Evolutionary conservation across 2,888 invertebrate genomes (phyloP).

Genomic region (Harmothoe impar): DNA sequence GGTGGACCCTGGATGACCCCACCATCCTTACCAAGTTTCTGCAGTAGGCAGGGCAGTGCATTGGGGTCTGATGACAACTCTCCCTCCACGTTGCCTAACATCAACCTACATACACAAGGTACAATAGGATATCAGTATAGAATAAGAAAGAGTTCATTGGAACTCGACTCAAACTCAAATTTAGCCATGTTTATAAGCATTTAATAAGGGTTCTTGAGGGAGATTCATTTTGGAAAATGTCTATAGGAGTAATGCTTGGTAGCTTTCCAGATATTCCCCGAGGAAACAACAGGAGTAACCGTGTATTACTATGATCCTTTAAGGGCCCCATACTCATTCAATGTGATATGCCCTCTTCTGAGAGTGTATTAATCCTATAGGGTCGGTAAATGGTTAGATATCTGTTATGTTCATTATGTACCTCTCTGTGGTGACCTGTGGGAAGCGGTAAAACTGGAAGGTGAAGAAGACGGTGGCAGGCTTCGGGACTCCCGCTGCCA

Average conservation of each 20-base stretch:
- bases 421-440: constrained; percentile 84
- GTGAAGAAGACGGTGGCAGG: constrained; percentile 83
- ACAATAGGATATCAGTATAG: neutral
- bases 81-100: constrained; percentile 78
- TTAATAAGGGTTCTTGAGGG: too few species aligned
- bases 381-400: too few species aligned
- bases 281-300: too few species aligned
- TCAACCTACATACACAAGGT: constrained; percentile 73
- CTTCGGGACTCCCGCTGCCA: neutral
- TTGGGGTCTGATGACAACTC: constrained; percentile 77
- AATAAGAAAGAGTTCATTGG: neutral
- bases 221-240: too few species aligned
- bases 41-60: constrained; percentile 81
- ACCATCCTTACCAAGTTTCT: constrained; percentile 81
- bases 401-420: constrained; percentile 67
- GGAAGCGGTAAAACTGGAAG: constrained; percentile 85
- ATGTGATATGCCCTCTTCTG: too few species aligned
- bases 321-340: too few species aligned
- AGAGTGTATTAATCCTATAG: too few species aligned
- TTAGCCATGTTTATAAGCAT: too few species aligned
- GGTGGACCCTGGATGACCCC: constrained; percentile 79
- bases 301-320: too few species aligned
- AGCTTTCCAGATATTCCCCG: too few species aligned
- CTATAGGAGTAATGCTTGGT: too few species aligned
- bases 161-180: neutral